Conservation (phyloP, 1,140 invertebrate genomes). For the Drosophila simulans region DNA sequence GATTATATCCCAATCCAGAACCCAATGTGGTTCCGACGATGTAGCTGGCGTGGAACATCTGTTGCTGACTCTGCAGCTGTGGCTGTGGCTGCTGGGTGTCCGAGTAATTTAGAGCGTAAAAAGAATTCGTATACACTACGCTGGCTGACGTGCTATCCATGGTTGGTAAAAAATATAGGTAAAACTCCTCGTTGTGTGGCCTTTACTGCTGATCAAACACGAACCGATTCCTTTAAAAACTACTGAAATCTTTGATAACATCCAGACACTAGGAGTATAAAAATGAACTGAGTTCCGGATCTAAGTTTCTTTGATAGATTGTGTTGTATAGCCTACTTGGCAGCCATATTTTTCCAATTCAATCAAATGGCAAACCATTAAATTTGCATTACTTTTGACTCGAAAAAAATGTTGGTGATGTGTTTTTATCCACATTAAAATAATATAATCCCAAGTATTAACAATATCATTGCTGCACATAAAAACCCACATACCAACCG, state of each 20-base stretch:
- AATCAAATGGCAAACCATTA: not conserved
- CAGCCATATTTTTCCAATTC: not conserved
- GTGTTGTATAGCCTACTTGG: conserved; percentile 7
- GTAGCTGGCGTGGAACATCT: conserved; percentile 46
- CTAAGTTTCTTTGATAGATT: not conserved
- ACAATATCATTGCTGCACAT: not conserved
- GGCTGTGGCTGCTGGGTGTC: conserved; percentile 8
- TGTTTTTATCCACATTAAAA: too few relatives aligned
- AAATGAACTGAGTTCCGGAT: conserved; percentile 17
- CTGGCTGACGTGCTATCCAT: conserved; percentile 57
- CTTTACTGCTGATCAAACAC: conserved; percentile 48
- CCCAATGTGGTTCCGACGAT: conserved; percentile 4
- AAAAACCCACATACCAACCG: not conserved
- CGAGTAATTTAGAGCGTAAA: conserved; percentile 52
- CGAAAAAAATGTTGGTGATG: not conserved
- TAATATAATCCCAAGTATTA: not conserved
- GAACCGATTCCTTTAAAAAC: conserved; percentile 73
- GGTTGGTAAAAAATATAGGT: conserved; percentile 36
- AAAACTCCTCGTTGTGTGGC: conserved; percentile 26
- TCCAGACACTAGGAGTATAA: conserved; percentile 5
- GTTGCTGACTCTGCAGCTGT: conserved; percentile 30
- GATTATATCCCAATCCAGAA: not conserved
- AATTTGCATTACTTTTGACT: not conserved
- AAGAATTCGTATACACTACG: conserved; percentile 50
- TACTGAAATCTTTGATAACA: conserved; percentile 54